Evolutionary conservation across 2,113 vertebrate genomes (phyloP).

Genomic region (Bettongia penicillata): DNA sequence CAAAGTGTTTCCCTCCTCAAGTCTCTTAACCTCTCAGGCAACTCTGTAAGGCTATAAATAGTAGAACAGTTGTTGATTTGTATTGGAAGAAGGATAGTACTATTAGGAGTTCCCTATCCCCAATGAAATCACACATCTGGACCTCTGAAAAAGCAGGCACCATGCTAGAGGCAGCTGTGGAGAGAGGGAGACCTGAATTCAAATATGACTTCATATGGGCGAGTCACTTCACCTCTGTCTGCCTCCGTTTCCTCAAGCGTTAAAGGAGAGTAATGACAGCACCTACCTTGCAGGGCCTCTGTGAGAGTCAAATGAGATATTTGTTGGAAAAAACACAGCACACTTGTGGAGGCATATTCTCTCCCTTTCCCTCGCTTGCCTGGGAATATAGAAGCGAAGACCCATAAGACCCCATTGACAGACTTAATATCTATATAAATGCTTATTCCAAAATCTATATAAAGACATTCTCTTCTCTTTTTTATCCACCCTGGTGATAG

Average conservation of each 20-base stretch:
- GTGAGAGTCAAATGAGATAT: not conserved
- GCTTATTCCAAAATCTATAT: no score
- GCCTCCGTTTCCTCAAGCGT: no score
- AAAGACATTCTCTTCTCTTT: no score
- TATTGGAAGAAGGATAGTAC: not conserved
- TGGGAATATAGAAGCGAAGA: no score
- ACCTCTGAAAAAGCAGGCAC: not conserved
- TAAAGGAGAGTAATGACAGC: not conserved
- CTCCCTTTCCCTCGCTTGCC: not conserved
- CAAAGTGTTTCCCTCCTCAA: not conserved
- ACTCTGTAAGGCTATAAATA: not conserved
- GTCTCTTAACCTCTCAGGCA: not conserved
- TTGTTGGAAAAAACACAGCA: no score
- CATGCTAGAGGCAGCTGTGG: not conserved
- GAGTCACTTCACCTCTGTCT: no score
- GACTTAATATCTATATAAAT: no score
- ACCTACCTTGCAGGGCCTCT: not conserved
- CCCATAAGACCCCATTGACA: no score
- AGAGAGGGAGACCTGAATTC: no score
- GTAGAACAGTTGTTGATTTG: not conserved
- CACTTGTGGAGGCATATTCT: not conserved
- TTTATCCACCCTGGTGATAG: no score
- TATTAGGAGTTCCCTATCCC: not conserved
- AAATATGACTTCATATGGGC: no score
- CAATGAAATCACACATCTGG: not conserved